Conservation (phyloP, 2,888 invertebrate species). For the Ectropis crepuscularia region DNA sequence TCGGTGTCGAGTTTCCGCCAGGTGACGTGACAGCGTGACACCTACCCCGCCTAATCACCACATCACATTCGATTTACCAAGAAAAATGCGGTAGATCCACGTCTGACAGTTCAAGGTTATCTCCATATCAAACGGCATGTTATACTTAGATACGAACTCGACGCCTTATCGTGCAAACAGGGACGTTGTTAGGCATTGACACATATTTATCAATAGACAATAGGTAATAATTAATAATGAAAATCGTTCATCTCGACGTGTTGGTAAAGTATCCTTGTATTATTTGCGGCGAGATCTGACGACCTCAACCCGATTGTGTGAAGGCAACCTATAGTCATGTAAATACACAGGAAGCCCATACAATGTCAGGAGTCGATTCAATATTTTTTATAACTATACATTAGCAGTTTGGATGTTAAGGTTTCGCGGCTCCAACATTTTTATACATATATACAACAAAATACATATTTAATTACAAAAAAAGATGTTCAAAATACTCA, state of each 20-base stretch:
- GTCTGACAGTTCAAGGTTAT: conserved; percentile 23
- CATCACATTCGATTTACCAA: conserved; percentile 26
- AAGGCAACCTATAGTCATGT: conserved; percentile 78
- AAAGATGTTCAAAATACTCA: no score
- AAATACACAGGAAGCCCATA: conserved; percentile 77
- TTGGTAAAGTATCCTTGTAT: conserved; percentile 41
- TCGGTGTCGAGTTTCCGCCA: conserved; percentile 69
- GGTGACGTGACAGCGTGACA: conserved; percentile 49
- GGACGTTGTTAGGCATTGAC: conserved; percentile 17
- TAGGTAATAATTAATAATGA: conserved; percentile 23
- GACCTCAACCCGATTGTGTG: conserved; percentile 80
- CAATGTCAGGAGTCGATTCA: conserved; percentile 70
- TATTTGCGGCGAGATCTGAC: conserved; percentile 55
- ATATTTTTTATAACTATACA: conserved; percentile 44
- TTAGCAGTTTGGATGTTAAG: conserved; percentile 30
- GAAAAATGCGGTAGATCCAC: conserved; percentile 19
- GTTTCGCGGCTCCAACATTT: conserved; percentile 21
- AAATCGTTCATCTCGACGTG: conserved; percentile 28
- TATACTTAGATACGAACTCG: conserved; percentile 9
- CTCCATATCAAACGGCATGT: conserved; percentile 13
- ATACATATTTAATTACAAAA: no score
- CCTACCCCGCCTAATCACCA: conserved; percentile 46
- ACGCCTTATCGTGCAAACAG: conserved; percentile 9
- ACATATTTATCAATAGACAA: conserved; percentile 41
- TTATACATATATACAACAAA: neutral